A percentile compares a stretch with the other conserved stretches of the same genome.
Evolutionary conservation across 2,888 invertebrate genomes (phyloP).

Genomic region (Aleiodes alternator): DNA sequence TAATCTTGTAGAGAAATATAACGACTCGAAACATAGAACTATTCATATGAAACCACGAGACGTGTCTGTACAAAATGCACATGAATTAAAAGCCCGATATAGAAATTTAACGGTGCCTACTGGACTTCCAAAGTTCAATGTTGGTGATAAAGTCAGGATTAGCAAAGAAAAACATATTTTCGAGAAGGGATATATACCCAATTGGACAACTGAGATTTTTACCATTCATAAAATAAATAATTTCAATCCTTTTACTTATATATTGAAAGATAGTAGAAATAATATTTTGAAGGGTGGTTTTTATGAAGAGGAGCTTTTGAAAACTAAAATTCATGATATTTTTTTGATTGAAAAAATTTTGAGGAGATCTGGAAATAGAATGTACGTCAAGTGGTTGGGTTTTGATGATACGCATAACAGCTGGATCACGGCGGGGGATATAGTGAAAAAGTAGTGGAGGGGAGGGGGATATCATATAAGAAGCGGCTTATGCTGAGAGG

Average conservation of each 20-base stretch:
- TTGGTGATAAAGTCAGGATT: constrained; percentile 65
- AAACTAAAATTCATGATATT: constrained; percentile 38
- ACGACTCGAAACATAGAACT: constrained; percentile 65
- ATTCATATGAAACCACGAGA: constrained; percentile 65
- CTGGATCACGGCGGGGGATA: constrained; percentile 35
- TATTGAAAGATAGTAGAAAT: constrained; percentile 60
- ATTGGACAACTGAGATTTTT: constrained; percentile 69
- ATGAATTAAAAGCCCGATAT: constrained; percentile 40
- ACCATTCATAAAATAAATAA: constrained; percentile 60
- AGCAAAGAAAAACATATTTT: constrained; percentile 64
- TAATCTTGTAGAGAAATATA: constrained; percentile 57
- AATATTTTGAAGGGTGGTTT: constrained; percentile 59
- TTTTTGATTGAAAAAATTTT: constrained; percentile 49
- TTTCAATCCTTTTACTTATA: constrained; percentile 64
- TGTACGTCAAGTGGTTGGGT: constrained; percentile 44
- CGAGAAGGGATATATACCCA: constrained; percentile 67
- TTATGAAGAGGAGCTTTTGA: constrained; percentile 44
- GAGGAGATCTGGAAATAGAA: constrained; percentile 35
- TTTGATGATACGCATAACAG: constrained; percentile 47
- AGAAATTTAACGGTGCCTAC: constrained; percentile 61
- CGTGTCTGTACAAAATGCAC: constrained; percentile 63
- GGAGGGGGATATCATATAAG: neutral
- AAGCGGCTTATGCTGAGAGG: no score
- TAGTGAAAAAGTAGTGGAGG: constrained; percentile 53
- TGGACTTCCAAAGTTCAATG: constrained; percentile 53